Evolutionary conservation across 2,113 vertebrate genomes (phyloP).

Genomic region (Physeter macrocephalus): DNA sequence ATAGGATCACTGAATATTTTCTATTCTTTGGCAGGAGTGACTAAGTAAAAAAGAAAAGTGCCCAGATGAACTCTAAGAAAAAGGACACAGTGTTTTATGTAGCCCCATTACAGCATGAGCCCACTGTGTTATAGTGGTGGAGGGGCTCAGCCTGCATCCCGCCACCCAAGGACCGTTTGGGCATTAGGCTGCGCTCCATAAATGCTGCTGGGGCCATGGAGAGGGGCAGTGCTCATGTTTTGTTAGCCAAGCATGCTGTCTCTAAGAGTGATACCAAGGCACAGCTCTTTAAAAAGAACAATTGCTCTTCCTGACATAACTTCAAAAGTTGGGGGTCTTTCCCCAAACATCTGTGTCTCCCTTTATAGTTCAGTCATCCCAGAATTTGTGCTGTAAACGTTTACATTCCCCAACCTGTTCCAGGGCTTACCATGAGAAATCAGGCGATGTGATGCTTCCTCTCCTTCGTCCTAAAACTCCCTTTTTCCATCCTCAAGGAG

Average conservation of each 20-base stretch:
- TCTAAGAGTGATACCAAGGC: not conserved
- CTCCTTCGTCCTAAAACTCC: not conserved
- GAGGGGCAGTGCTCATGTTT: not conserved
- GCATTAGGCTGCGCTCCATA: not conserved
- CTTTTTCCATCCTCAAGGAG: not conserved
- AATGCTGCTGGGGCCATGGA: not conserved
- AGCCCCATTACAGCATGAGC: not conserved
- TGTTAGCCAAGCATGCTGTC: not conserved
- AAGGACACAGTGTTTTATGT: not conserved
- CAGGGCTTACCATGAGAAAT: not conserved
- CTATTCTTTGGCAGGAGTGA: not conserved
- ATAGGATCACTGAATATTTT: not conserved
- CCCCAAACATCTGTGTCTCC: not conserved
- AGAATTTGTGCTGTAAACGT: not conserved
- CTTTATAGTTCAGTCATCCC: not conserved
- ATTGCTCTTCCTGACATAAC: not conserved
- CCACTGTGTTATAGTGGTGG: too few species aligned
- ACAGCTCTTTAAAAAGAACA: not conserved
- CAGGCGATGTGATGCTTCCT: not conserved
- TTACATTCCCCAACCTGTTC: not conserved
- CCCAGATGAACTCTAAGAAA: not conserved
- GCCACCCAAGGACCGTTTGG: not conserved
- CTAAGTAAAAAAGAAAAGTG: not conserved
- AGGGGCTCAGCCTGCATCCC: not conserved
- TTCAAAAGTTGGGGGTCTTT: not conserved